Evolutionary conservation across 2,113 vertebrate genomes (phyloP).

Genomic region (Myiopsitta monachus): DNA sequence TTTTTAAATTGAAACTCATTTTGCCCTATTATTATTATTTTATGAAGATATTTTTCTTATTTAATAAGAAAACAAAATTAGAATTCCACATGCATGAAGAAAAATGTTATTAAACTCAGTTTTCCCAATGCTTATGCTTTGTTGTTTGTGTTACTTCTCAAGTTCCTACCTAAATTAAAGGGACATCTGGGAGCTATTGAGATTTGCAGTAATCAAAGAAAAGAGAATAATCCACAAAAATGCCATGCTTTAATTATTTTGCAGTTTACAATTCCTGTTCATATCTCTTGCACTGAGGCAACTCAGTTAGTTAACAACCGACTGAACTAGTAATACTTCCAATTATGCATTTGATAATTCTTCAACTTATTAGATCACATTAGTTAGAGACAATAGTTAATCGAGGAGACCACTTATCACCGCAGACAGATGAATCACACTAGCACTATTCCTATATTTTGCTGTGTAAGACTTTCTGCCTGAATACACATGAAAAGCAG

Average conservation of each 20-base stretch:
- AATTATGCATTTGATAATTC: neutral
- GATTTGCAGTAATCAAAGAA: constrained; percentile 44
- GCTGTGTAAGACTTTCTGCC: constrained; percentile 5
- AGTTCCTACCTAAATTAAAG: constrained; percentile 55
- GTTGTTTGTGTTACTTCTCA: constrained; percentile 47
- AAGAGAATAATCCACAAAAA: constrained; percentile 5
- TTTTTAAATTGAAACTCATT: neutral
- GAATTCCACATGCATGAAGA: neutral
- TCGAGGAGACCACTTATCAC: neutral
- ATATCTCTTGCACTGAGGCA: neutral
- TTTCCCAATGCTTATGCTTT: constrained; percentile 56
- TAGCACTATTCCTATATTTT: neutral
- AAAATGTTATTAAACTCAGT: constrained; percentile 46
- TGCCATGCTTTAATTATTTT: constrained; percentile 9
- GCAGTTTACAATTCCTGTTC: constrained; percentile 15
- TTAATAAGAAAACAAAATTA: constrained; percentile 12
- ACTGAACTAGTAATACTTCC: neutral
- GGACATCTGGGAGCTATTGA: constrained; percentile 60
- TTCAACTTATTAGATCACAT: neutral
- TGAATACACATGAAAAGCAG: neutral
- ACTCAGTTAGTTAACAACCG: neutral
- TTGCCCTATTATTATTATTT: neutral
- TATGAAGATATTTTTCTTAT: neutral
- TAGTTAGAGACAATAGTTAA: neutral
- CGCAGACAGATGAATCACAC: constrained; percentile 5